Evolutionary conservation across 2,888 invertebrate species (phyloP), one percentile per base, ranked within the genome.

Genomic region (Chesias legatella): DNA sequence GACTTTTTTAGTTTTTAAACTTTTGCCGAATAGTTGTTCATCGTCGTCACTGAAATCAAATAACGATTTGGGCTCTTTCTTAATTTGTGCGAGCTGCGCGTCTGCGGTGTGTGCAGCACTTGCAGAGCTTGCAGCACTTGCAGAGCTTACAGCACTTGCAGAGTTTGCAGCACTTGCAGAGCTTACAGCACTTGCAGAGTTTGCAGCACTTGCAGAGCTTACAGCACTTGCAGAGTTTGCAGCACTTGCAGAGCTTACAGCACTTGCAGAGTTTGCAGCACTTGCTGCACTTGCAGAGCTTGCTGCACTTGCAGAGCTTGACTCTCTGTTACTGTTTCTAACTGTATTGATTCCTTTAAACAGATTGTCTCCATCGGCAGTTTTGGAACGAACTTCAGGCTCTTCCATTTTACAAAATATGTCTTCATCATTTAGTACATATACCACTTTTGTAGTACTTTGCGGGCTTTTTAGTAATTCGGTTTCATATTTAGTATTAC

Each of bases 391-490:
- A 25, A 22, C 11, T 49, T 42, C 49, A 24, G 45, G 17, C 24
- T 41, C 37, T 43, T 52, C 32, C 21, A 20, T 8, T 32, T 40
- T 34, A 20, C 48, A 33, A 49, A 85, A 85, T 51, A 85, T 83
- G 33, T 85, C 85, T 71, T 84, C 84, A 27, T 86, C 85, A 6
- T 82, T 78, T 10, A 85, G 47, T 13, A 85, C 73, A 39, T 85
- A 85, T 0, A 83, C 80, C 10, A 80, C 58, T 76, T 83, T 84
- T 7, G 80, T 58, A 22, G 75, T 60, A 11, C 32, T 54, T 28
- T 31, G 31, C 24, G 9, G 38, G 5, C 21, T 39, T 30, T 13
- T 40, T 17, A 13, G 6, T 34, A 25, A 10, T 25, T 11, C 39
- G 23, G 9, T 27, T 10, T 40, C 7, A 13, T 35, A 31, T 6